phyloP scores from a whole-genome alignment of 2,888 invertebrate species.

The Hydroisotoma schaefferi region DNA sequence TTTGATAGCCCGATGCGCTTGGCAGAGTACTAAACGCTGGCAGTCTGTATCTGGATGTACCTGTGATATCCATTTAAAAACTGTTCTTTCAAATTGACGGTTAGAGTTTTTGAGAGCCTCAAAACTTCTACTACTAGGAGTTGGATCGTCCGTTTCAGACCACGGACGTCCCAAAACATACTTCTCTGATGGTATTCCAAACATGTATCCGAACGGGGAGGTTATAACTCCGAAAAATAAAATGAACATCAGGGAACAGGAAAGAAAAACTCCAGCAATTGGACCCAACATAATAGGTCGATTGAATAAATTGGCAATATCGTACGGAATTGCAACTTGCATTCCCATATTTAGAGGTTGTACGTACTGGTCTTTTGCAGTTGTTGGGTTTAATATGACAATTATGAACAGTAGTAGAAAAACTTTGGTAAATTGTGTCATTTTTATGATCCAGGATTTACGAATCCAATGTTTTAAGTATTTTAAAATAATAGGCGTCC shows the following conservation, averaged over 20 bases:
- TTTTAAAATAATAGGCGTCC: too few relatives aligned
- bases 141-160: background rate
- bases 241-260: conserved; percentile 30
- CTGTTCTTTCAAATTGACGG: conserved; percentile 15
- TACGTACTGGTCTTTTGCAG: conserved; percentile 38
- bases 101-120: background rate
- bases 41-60: conserved; percentile 6
- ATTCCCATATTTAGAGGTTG: conserved; percentile 43
- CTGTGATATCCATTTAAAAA: conserved; percentile 18
- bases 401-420: too few relatives aligned
- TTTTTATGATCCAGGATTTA: too few relatives aligned
- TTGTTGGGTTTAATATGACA: background rate
- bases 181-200: conserved; percentile 48
- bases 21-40: conserved; percentile 24
- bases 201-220: conserved; percentile 46
- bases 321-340: conserved; percentile 44
- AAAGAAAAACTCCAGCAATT: conserved; percentile 27
- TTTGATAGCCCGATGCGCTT: conserved; percentile 19
- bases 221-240: conserved; percentile 47
- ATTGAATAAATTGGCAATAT: conserved; percentile 45
- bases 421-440: too few relatives aligned
- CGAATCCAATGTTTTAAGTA: too few relatives aligned
- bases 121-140: background rate
- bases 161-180: conserved; percentile 39
- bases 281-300: conserved; percentile 38